These are phyloP conservation scores for Lasioglossum baleicum DNA, from an alignment of 1,140 invertebrate species.

Conservation along the genomic window DNA sequence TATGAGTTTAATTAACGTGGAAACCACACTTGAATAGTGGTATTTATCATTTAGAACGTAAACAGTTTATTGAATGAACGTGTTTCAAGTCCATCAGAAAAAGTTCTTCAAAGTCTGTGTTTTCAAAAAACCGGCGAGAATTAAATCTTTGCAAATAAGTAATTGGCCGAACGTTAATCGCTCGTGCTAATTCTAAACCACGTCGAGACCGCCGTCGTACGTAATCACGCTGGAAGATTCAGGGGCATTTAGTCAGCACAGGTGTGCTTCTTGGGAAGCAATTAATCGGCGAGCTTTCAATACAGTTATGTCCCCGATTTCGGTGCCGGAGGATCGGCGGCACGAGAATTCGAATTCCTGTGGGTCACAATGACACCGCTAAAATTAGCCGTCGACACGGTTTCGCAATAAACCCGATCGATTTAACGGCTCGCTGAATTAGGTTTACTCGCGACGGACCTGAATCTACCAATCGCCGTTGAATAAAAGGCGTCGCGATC, in stretches of 20 bases:
- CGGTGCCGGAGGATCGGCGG: not conserved
- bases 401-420: conserved; percentile 5
- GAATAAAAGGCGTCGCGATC: conserved; percentile 10
- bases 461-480: not conserved
- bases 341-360: not conserved
- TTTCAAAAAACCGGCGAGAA: too few relatives aligned
- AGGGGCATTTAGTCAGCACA: not conserved
- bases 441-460: conserved; percentile 3
- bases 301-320: not conserved
- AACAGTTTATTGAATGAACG: too few relatives aligned
- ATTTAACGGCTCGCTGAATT: conserved; percentile 17
- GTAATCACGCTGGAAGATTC: not conserved
- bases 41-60: too few relatives aligned
- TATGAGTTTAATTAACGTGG: too few relatives aligned
- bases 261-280: not conserved
- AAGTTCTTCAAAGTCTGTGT: too few relatives aligned
- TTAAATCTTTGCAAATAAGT: not conserved
- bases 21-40: too few relatives aligned
- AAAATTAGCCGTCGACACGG: conserved; percentile 3
- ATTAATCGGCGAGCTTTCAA: not conserved
- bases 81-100: too few relatives aligned
- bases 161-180: not conserved
- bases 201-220: not conserved
- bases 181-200: too few relatives aligned
- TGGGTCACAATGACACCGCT: not conserved